A percentile compares a stretch with the other conserved stretches of the same genome.
phyloP scores from a whole-genome alignment of 2,113 vertebrate genomes.

The Telmatochromis sp. region DNA sequence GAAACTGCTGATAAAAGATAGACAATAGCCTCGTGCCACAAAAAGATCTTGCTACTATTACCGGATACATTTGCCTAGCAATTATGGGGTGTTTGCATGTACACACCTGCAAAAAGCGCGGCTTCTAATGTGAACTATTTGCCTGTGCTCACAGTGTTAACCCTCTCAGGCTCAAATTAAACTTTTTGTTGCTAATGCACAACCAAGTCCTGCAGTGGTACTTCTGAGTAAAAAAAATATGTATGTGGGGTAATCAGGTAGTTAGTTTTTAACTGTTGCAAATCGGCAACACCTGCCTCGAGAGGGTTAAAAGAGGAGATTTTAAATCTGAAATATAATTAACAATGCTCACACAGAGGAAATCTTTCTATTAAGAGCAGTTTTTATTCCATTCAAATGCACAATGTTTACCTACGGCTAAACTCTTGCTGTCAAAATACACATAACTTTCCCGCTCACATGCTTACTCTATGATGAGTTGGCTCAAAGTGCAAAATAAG shows the following conservation, averaged over 20 bases:
- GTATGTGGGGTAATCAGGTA: background rate
- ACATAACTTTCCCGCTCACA: background rate
- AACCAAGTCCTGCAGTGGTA: background rate
- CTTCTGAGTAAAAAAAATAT: background rate
- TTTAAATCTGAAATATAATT: background rate
- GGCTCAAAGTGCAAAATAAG: constrained; percentile 53
- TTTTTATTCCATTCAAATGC: background rate
- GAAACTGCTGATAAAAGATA: constrained; percentile 21
- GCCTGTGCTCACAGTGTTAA: background rate
- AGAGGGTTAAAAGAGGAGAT: background rate
- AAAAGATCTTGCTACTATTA: background rate
- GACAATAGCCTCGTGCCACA: constrained; percentile 9
- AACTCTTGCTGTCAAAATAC: background rate
- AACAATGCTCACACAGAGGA: background rate
- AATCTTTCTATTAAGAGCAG: background rate
- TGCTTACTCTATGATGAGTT: constrained; percentile 7
- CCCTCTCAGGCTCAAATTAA: background rate
- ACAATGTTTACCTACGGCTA: background rate
- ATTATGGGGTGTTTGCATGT: background rate
- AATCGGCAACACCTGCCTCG: background rate
- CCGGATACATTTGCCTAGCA: background rate
- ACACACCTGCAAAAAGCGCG: background rate
- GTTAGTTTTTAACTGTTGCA: background rate
- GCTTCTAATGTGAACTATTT: background rate
- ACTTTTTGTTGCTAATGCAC: background rate